phyloP scores from a whole-genome alignment of 2,113 vertebrate species.

The Hepsetus odoe region DNA sequence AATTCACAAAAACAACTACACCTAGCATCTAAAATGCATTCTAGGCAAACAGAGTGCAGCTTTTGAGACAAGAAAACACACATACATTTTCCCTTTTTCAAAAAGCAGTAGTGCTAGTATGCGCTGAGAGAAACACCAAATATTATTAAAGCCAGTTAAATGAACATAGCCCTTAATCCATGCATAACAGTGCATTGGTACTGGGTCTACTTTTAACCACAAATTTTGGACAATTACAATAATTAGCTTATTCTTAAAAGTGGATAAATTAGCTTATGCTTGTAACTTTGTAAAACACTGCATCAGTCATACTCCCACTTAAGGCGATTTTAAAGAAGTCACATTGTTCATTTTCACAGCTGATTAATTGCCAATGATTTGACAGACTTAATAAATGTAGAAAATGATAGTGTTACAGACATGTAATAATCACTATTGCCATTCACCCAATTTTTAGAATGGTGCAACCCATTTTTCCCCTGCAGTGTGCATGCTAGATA shows the following conservation, averaged over 20 bases:
- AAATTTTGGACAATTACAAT: not conserved
- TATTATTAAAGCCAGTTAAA: constrained; percentile 3
- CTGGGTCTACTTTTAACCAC: not conserved
- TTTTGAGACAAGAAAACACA: not conserved
- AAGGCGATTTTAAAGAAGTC: not conserved
- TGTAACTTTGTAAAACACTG: not conserved
- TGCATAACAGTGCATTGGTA: not conserved
- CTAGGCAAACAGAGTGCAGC: not conserved
- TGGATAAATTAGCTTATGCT: not conserved
- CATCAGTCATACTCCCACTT: not conserved
- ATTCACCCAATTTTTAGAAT: not conserved
- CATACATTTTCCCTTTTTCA: constrained; percentile 8
- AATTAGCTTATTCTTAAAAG: not conserved
- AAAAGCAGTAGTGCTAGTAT: constrained; percentile 13
- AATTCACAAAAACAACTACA: too few relatives aligned
- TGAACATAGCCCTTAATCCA: not conserved
- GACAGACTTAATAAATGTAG: not conserved
- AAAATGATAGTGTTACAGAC: not conserved
- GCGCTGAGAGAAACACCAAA: not conserved
- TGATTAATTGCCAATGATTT: not conserved
- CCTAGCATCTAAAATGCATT: not conserved
- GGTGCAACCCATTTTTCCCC: not conserved
- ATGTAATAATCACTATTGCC: not conserved
- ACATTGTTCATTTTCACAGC: not conserved
- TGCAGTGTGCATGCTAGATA: constrained; percentile 6